These are phyloP conservation scores for Panthera tigris DNA, from an alignment of 2,113 vertebrate species.

Conservation along the genomic window DNA sequence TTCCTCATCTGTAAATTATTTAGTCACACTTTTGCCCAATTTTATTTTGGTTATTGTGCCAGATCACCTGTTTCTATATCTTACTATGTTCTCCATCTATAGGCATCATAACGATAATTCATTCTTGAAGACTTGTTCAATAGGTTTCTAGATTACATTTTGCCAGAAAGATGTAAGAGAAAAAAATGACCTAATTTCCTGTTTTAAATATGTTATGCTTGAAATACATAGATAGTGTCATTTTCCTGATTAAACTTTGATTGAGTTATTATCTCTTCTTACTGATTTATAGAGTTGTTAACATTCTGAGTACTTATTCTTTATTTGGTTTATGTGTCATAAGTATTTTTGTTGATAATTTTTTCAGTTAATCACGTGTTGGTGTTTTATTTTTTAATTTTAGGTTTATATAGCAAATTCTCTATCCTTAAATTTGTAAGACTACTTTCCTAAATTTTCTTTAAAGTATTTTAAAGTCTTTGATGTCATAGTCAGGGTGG, in stretches of 20 bases:
- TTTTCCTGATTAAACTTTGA: background rate
- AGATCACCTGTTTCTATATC: background rate
- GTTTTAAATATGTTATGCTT: background rate
- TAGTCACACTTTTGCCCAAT: background rate
- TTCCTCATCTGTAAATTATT: background rate
- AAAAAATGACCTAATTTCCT: background rate
- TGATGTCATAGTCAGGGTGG: background rate
- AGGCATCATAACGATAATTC: background rate
- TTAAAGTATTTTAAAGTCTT: background rate
- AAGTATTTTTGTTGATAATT: background rate
- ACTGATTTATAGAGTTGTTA: background rate
- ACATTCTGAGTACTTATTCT: background rate
- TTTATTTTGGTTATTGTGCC: background rate
- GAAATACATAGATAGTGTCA: background rate
- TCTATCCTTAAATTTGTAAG: background rate
- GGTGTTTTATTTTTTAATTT: background rate
- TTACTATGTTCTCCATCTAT: background rate
- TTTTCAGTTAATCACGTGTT: background rate
- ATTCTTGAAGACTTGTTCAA: background rate
- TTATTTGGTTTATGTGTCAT: background rate
- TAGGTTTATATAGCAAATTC: background rate
- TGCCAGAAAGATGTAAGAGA: background rate
- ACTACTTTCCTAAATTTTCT: background rate
- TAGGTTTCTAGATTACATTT: background rate
- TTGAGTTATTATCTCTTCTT: background rate